These are phyloP conservation scores for Heliopora coerulea DNA, from an alignment of 92 coral and sea anemone genomes.

Conservation along the genomic window DNA sequence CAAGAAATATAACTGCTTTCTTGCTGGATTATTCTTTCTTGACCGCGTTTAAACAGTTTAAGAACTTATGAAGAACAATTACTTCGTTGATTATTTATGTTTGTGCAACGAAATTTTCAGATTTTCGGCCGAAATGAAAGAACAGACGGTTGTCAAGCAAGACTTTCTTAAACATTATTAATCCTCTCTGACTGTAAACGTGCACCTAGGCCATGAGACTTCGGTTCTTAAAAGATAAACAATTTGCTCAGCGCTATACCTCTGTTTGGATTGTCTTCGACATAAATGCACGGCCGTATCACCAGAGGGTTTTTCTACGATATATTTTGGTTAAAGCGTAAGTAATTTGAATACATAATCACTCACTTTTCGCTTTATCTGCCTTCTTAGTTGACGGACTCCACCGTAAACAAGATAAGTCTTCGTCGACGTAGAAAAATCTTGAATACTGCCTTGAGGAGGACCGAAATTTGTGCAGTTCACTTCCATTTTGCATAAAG, in stretches of 20 bases:
- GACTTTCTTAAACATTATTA: background rate
- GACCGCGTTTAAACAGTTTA: too few relatives aligned
- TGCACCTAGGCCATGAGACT: background rate
- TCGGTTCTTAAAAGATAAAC: too few relatives aligned
- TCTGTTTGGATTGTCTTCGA: background rate
- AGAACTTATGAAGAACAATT: too few relatives aligned
- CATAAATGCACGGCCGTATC: too few relatives aligned
- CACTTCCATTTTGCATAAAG: constrained; percentile 95
- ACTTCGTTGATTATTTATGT: too few relatives aligned
- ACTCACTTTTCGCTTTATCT: constrained; percentile 96
- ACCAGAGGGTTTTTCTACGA: too few relatives aligned
- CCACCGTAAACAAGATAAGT: constrained; percentile 78
- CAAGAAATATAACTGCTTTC: too few relatives aligned
- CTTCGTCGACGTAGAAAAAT: constrained; percentile 86
- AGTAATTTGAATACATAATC: constrained; percentile 9
- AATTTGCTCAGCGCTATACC: background rate
- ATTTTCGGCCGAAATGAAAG: too few relatives aligned
- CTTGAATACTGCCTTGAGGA: constrained; percentile 88
- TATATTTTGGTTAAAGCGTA: background rate
- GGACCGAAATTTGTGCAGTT: constrained; percentile 93
- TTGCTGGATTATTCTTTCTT: too few relatives aligned
- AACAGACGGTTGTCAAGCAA: too few relatives aligned
- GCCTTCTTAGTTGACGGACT: constrained; percentile 95
- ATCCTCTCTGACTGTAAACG: background rate
- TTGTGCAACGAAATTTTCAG: too few relatives aligned